Percentiles rank a stretch among this genome's conserved stretches.
These are phyloP conservation scores for Eptesicus fuscus DNA, from an alignment of 2,113 vertebrate genomes.

Conservation along the genomic window DNA sequence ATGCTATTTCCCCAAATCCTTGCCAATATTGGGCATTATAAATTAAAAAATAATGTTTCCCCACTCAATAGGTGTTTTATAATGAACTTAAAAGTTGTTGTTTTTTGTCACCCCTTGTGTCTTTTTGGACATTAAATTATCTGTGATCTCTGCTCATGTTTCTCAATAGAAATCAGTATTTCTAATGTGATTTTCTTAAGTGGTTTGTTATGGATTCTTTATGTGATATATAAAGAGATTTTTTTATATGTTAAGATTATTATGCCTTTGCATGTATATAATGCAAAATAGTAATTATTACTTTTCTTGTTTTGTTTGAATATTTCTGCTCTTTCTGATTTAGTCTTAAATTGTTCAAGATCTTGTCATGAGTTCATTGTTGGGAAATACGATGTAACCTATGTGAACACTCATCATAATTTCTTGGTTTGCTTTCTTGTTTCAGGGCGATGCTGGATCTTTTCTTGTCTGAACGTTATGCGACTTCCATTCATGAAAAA, in stretches of 20 bases:
- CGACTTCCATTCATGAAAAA: slow-evolving; percentile 99
- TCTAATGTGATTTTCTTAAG: slow-evolving; percentile 8
- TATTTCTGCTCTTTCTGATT: slow-evolving; percentile 25
- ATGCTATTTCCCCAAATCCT: neutral
- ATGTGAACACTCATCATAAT: neutral
- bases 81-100: neutral
- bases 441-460: slow-evolving; percentile 98
- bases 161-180: neutral
- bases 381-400: neutral
- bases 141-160: slow-evolving; percentile 16
- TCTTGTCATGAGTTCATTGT: neutral
- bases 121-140: neutral
- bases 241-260: neutral
- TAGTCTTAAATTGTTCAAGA: slow-evolving; percentile 26
- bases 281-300: neutral
- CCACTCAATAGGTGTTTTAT: neutral
- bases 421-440: slow-evolving; percentile 68
- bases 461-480: slow-evolving; percentile 98
- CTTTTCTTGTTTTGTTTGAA: neutral
- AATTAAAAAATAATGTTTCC: neutral
- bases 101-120: neutral
- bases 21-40: neutral
- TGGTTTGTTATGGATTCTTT: neutral
- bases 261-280: neutral
- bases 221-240: neutral